phyloP scores from a whole-genome alignment of 2,113 vertebrate genomes.

The Clinocottus analis region DNA sequence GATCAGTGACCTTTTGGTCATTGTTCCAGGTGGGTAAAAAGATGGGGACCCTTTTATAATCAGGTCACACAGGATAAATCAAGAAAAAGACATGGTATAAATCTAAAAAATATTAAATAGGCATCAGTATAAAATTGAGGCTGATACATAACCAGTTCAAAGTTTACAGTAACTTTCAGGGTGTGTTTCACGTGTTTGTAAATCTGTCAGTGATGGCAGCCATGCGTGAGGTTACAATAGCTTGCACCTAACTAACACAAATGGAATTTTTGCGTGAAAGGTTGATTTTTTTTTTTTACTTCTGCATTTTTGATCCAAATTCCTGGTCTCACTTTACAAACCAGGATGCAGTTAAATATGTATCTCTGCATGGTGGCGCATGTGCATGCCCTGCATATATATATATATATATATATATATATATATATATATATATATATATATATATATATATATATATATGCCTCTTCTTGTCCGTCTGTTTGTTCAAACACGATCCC shows the following conservation, averaged over 20 bases:
- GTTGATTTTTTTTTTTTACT: too few relatives aligned
- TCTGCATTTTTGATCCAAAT: too few relatives aligned
- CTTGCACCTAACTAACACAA: slow-evolving; percentile 48
- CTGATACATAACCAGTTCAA: neutral
- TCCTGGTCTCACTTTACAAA: slow-evolving; percentile 27
- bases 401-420: too few relatives aligned
- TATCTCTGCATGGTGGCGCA: neutral
- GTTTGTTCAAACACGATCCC: slow-evolving; percentile 47
- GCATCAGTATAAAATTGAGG: neutral
- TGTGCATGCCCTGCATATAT: neutral
- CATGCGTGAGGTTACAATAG: slow-evolving; percentile 41
- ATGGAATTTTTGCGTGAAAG: slow-evolving; percentile 43
- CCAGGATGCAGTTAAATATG: slow-evolving; percentile 18
- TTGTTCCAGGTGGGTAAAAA: too few relatives aligned
- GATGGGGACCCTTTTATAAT: too few relatives aligned
- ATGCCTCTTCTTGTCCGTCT: slow-evolving; percentile 1
- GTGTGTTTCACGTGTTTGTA: slow-evolving; percentile 14
- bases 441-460: too few relatives aligned
- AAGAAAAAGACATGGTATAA: too few relatives aligned
- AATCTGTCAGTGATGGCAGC: slow-evolving; percentile 40
- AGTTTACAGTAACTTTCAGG: neutral
- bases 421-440: too few relatives aligned
- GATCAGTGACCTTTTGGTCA: slow-evolving; percentile 1
- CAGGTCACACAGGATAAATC: too few relatives aligned
- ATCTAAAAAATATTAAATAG: too few relatives aligned